Evolutionary conservation across 2,113 vertebrate species (phyloP).

Genomic region (Myotis brandtii): DNA sequence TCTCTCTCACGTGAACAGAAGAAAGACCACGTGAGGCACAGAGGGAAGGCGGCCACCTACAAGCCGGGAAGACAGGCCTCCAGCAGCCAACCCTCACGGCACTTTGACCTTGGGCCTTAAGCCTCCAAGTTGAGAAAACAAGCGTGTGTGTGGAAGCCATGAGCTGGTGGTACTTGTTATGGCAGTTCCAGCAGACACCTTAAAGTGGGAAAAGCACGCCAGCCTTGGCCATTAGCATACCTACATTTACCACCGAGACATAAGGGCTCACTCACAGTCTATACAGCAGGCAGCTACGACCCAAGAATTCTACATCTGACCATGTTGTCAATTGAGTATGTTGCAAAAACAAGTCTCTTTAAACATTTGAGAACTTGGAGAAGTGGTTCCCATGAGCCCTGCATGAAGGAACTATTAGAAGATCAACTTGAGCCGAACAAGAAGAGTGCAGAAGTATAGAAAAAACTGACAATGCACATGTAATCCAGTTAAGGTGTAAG

Average conservation of each 20-base stretch:
- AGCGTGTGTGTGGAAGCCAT: too few relatives aligned
- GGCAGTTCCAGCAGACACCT: too few relatives aligned
- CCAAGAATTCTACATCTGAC: not conserved
- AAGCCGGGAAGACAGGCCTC: not conserved
- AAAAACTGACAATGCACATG: not conserved
- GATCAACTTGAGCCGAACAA: not conserved
- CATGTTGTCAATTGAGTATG: not conserved
- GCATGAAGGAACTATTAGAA: not conserved
- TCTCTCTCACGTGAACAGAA: accelerated
- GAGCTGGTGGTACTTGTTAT: too few relatives aligned
- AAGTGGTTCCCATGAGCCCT: not conserved
- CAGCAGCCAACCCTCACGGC: accelerated
- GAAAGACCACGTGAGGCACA: accelerated
- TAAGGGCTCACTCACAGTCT: not conserved
- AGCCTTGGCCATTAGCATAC: too few relatives aligned
- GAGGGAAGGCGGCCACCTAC: accelerated
- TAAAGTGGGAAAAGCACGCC: too few relatives aligned
- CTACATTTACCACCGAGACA: accelerated
- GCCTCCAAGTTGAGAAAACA: too few relatives aligned
- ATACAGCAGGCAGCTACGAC: too few relatives aligned
- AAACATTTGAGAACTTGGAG: not conserved
- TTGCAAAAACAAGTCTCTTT: not conserved
- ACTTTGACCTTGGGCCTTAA: too few relatives aligned
- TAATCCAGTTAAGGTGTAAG: not conserved
- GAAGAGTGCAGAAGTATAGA: not conserved